These are phyloP conservation scores for Elanoides forficatus DNA, from an alignment of 2,113 vertebrate genomes.

Conservation along the genomic window DNA sequence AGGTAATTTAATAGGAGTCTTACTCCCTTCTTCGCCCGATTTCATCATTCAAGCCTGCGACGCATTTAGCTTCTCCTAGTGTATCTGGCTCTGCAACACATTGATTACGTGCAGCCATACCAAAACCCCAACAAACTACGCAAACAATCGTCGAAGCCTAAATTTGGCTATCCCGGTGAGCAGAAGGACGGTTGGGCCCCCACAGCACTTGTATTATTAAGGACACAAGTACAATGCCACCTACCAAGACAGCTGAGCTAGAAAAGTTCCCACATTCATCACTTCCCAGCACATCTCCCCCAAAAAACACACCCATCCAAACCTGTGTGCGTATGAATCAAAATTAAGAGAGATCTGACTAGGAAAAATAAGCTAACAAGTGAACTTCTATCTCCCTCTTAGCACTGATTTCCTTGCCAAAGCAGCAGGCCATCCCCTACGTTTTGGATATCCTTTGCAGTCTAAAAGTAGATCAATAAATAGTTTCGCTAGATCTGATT, in stretches of 20 bases:
- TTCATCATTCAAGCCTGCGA: background rate
- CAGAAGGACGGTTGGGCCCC: background rate
- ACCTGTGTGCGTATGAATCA: background rate
- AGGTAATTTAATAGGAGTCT: background rate
- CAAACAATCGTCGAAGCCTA: background rate
- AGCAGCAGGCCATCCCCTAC: background rate
- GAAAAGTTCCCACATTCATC: background rate
- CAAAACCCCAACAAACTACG: background rate
- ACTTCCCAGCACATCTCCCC: background rate
- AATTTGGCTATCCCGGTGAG: background rate
- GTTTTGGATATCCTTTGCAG: background rate
- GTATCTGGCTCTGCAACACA: background rate
- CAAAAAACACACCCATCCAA: background rate
- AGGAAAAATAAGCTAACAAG: background rate
- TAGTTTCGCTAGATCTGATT: background rate
- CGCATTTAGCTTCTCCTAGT: background rate
- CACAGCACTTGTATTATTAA: background rate
- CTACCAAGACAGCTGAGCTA: background rate
- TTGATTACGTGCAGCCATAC: background rate
- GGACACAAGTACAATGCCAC: background rate
- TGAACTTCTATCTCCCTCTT: background rate
- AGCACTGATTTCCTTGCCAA: background rate
- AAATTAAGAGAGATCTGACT: background rate
- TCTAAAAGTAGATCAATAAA: conserved; percentile 12
- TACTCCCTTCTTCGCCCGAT: background rate